Evolutionary conservation across 2,113 vertebrate genomes (phyloP).

Genomic region (Pomatorhinus ruficollis): DNA sequence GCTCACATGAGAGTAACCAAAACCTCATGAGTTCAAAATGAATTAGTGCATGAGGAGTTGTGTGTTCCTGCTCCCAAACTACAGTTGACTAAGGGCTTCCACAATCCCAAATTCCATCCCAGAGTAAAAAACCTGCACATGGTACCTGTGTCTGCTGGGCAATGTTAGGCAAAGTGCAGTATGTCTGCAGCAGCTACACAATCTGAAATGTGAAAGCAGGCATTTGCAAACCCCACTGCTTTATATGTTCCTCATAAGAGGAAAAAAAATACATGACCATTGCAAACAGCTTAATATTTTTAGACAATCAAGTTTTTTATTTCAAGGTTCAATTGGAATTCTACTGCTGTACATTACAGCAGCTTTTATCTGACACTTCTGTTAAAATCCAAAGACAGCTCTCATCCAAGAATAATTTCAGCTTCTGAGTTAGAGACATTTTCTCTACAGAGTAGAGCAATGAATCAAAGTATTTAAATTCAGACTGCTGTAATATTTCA

Average conservation of each 20-base stretch:
- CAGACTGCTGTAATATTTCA: background rate
- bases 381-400: background rate
- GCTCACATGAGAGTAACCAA: background rate
- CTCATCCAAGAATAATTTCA: background rate
- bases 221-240: background rate
- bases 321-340: background rate
- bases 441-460: background rate
- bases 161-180: background rate
- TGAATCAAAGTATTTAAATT: background rate
- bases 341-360: background rate
- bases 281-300: background rate
- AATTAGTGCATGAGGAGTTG: background rate
- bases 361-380: background rate
- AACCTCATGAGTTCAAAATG: background rate
- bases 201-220: background rate
- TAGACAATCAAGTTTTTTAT: background rate
- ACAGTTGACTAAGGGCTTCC: background rate
- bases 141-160: background rate
- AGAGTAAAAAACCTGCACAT: background rate
- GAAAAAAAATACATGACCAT: background rate
- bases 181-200: background rate
- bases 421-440: background rate
- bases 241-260: background rate
- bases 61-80: background rate
- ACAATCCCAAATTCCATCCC: background rate